phyloP scores from a whole-genome alignment of 2,797 vertebrate species.

The Paguma larvata region DNA sequence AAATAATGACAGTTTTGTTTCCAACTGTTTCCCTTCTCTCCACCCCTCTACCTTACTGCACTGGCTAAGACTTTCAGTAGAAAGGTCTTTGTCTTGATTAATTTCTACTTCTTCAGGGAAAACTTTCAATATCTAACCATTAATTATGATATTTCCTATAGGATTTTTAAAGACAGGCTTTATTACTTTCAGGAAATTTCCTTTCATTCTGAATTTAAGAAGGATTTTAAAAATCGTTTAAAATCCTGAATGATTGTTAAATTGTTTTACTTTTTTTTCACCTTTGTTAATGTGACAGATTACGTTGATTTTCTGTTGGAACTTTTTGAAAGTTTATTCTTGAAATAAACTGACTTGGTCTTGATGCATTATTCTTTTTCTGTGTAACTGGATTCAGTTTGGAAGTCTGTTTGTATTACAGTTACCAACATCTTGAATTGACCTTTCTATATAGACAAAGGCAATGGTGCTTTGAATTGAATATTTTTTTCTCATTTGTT shows the following conservation, averaged over 20 bases:
- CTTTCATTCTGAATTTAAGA: not conserved
- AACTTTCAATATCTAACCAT: not conserved
- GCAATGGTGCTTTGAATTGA: not conserved
- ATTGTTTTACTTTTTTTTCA: not conserved
- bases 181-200: not conserved
- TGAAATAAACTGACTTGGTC: not conserved
- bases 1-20: not conserved
- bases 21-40: not conserved
- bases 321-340: not conserved
- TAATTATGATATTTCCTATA: not conserved
- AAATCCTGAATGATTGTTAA: not conserved
- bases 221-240: not conserved
- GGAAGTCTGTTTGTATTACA: not conserved
- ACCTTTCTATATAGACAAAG: not conserved
- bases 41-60: not conserved
- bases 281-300: not conserved
- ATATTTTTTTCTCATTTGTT: not conserved
- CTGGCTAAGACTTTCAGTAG: not conserved
- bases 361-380: not conserved
- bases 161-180: not conserved
- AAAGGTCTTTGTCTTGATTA: not conserved
- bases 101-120: not conserved
- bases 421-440: not conserved
- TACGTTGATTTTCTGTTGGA: constrained; percentile 13
- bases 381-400: not conserved